A percentile compares a stretch with the other conserved stretches of the same genome.
Conservation (phyloP, 2,797 vertebrate species). For the Momotus momota region DNA sequence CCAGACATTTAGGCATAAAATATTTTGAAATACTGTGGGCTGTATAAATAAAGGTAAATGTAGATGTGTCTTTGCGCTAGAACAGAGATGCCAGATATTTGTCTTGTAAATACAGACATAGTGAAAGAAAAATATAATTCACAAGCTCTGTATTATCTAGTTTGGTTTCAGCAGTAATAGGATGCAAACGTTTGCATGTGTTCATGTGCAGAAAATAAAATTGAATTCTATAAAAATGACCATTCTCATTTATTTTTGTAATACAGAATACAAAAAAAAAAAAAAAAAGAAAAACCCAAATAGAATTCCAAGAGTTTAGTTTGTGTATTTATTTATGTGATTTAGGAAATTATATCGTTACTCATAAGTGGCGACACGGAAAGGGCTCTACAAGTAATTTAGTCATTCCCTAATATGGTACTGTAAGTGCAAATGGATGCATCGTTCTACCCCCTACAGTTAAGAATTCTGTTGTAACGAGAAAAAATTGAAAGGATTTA, state of each 20-base stretch:
- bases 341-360: constrained; percentile 85
- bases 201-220: constrained; percentile 8
- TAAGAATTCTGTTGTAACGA: constrained; percentile 72
- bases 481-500: constrained; percentile 78
- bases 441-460: constrained; percentile 80
- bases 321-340: constrained; percentile 81
- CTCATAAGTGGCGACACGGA: constrained; percentile 76
- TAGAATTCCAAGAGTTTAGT: constrained; percentile 58
- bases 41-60: constrained; percentile 49
- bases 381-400: constrained; percentile 80
- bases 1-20: constrained; percentile 49
- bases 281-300: not conserved
- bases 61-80: not conserved
- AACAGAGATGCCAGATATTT: constrained; percentile 5
- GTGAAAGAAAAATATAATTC: constrained; percentile 35
- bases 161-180: constrained; percentile 44
- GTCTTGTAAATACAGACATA: constrained; percentile 21
- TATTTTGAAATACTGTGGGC: constrained; percentile 59
- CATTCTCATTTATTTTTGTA: constrained; percentile 42
- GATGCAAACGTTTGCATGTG: not conserved
- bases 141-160: constrained; percentile 2
- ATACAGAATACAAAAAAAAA: not conserved
- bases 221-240: constrained; percentile 20
- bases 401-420: constrained; percentile 82
- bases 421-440: constrained; percentile 79